Evolutionary conservation across 1,140 invertebrate species (phyloP).

Genomic region (Pogonomyrmex barbatus): DNA sequence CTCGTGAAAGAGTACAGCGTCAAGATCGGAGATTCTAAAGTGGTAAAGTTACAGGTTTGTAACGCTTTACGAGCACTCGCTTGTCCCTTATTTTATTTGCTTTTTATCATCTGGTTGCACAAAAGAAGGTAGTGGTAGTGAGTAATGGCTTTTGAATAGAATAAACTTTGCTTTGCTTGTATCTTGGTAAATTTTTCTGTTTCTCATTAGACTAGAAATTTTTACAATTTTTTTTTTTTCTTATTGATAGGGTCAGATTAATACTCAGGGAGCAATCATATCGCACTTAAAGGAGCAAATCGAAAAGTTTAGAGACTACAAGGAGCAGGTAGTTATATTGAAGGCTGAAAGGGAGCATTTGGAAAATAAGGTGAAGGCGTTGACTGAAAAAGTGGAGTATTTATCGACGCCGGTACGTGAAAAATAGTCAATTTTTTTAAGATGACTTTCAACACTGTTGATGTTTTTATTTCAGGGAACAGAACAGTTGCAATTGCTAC

Average conservation of each 20-base stretch:
- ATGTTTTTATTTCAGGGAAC: constrained; percentile 79
- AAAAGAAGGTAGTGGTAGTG: background rate
- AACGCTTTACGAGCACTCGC: constrained; percentile 59
- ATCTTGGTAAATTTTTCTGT: background rate
- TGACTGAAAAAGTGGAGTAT: constrained; percentile 85
- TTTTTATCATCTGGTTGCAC: background rate
- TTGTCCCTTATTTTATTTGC: constrained; percentile 7
- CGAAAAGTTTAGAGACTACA: constrained; percentile 84
- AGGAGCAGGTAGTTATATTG: constrained; percentile 87
- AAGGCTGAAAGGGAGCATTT: constrained; percentile 88
- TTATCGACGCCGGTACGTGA: constrained; percentile 83
- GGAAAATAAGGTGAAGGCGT: constrained; percentile 84
- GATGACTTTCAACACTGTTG: background rate
- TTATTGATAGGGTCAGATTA: constrained; percentile 82
- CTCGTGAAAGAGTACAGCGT: constrained; percentile 84
- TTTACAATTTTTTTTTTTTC: constrained; percentile 18
- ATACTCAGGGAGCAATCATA: constrained; percentile 87
- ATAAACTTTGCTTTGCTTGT: constrained; percentile 19
- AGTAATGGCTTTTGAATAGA: background rate
- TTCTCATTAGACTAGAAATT: too few species aligned
- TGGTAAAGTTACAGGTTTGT: constrained; percentile 84
- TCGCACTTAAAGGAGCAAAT: constrained; percentile 86
- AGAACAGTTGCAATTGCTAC: constrained; percentile 83
- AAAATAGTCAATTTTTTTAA: background rate
- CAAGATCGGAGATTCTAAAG: constrained; percentile 83